Evolutionary conservation across 2,888 invertebrate genomes (phyloP).

Genomic region (Drosophila koepferae): DNA sequence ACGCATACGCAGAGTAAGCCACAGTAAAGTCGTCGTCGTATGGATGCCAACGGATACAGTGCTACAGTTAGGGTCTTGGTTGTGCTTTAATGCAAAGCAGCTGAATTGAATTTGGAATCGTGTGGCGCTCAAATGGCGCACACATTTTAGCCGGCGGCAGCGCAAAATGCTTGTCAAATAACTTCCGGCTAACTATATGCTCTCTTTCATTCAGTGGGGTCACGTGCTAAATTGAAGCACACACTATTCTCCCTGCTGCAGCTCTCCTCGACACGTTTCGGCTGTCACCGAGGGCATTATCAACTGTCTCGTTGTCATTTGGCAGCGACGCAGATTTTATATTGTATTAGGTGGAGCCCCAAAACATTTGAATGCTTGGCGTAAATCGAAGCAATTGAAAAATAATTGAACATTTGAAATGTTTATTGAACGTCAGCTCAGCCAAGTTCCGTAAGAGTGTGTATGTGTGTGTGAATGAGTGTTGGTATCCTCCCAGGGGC

Average conservation of each 20-base stretch:
- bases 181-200: conserved; percentile 60
- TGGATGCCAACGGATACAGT: conserved; percentile 24
- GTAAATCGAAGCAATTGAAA: conserved; percentile 77
- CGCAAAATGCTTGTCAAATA: conserved; percentile 70
- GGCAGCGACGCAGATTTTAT: conserved; percentile 33
- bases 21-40: conserved; percentile 21
- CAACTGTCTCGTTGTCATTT: conserved; percentile 47
- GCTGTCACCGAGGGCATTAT: conserved; percentile 27
- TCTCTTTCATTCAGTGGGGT: conserved; percentile 41
- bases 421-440: conserved; percentile 73
- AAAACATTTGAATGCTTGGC: conserved; percentile 18
- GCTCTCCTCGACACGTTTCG: not conserved
- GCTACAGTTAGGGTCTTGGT: conserved; percentile 22
- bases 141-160: conserved; percentile 35
- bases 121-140: conserved; percentile 15
- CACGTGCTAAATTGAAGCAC: conserved; percentile 45
- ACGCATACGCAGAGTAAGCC: conserved; percentile 10
- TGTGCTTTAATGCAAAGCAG: conserved; percentile 53
- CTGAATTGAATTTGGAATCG: conserved; percentile 39
- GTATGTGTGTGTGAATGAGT: conserved; percentile 26
- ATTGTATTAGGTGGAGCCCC: conserved; percentile 25
- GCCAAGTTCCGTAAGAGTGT: conserved; percentile 23
- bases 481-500: conserved; percentile 25
- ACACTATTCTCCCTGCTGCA: not conserved
- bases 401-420: conserved; percentile 77